These are phyloP conservation scores for Callopanchax toddi DNA, from an alignment of 2,113 vertebrate genomes.

Conservation along the genomic window DNA sequence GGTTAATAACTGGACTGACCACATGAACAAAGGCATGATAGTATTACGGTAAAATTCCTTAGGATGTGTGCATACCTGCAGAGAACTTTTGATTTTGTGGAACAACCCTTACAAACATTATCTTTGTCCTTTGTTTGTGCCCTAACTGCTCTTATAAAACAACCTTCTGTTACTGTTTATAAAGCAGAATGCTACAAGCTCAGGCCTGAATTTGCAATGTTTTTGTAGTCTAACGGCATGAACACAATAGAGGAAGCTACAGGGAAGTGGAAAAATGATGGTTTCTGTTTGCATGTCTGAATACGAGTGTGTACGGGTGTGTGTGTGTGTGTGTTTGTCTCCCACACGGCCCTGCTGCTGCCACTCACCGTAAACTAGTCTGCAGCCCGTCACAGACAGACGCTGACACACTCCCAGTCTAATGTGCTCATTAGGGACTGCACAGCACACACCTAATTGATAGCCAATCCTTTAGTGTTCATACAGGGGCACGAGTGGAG, in stretches of 20 bases:
- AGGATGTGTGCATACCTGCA: no score
- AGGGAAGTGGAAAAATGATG: constrained; percentile 36
- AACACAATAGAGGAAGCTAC: constrained; percentile 36
- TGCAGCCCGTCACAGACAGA: constrained; percentile 86
- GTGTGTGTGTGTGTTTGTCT: constrained; percentile 59
- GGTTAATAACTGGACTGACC: no score
- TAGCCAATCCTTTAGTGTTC: constrained; percentile 84
- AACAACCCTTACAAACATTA: no score
- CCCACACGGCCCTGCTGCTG: constrained; percentile 84
- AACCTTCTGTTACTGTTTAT: constrained; percentile 8
- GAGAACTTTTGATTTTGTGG: no score
- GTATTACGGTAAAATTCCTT: no score
- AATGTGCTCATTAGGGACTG: constrained; percentile 91
- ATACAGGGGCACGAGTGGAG: constrained; percentile 90
- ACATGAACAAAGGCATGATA: no score
- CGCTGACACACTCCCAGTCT: constrained; percentile 88
- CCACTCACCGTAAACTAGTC: constrained; percentile 86
- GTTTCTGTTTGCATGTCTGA: constrained; percentile 52
- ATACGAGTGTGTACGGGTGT: constrained; percentile 10
- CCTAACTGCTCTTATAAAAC: not conserved
- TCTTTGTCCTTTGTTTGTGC: not conserved
- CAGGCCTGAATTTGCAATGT: constrained; percentile 5
- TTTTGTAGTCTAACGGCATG: not conserved
- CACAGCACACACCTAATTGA: constrained; percentile 81
- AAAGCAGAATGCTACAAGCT: not conserved